Conservation (phyloP, 2,888 invertebrate species). For the Ernsta delagoae region DNA sequence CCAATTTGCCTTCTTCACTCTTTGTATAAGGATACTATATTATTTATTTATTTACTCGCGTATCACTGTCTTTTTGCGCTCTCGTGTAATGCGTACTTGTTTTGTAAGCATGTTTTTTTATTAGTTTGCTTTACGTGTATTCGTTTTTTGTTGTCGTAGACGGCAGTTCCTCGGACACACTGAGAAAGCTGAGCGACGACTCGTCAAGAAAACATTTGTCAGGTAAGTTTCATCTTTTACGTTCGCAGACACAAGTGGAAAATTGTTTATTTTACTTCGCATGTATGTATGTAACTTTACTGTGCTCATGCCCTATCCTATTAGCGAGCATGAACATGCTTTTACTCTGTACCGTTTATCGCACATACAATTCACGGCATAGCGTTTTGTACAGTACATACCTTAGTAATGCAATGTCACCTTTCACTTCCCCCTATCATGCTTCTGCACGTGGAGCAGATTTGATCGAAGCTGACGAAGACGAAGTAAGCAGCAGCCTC, state of each 20-base stretch:
- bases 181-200: constrained; percentile 81
- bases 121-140: constrained; percentile 78
- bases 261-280: constrained; percentile 40
- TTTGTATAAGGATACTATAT: constrained; percentile 9
- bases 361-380: constrained; percentile 52
- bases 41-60: constrained; percentile 40
- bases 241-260: constrained; percentile 13
- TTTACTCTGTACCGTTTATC: constrained; percentile 50
- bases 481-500: constrained; percentile 78
- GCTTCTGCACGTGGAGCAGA: constrained; percentile 74
- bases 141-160: constrained; percentile 81
- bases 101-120: constrained; percentile 68
- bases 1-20: constrained; percentile 39
- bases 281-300: constrained; percentile 62
- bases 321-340: constrained; percentile 66
- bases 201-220: constrained; percentile 82
- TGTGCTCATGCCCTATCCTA: constrained; percentile 29
- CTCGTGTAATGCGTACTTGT: constrained; percentile 42
- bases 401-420: constrained; percentile 45
- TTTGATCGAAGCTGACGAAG: constrained; percentile 85
- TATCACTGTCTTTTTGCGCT: constrained; percentile 43
- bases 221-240: constrained; percentile 63
- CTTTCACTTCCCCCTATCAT: constrained; percentile 53
- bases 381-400: constrained; percentile 41
- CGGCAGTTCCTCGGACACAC: constrained; percentile 78